These are phyloP conservation scores for Coelopa frigida DNA, from an alignment of 1,140 invertebrate species.

Conservation along the genomic window DNA sequence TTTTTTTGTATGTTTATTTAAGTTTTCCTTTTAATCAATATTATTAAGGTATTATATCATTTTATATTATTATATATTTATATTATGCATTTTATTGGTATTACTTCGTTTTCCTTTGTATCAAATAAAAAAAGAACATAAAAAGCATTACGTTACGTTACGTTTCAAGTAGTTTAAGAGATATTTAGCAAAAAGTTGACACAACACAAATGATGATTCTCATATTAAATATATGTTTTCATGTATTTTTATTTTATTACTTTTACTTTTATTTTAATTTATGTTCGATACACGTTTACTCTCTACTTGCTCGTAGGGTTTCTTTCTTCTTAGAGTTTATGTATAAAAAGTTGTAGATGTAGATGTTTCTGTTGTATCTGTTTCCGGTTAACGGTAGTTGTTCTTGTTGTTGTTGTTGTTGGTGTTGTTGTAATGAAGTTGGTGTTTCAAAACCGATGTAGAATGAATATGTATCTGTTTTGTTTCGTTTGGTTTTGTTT, in stretches of 20 bases:
- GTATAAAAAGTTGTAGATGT: background rate
- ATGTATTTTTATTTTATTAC: background rate
- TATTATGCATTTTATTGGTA: background rate
- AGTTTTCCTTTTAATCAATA: conserved; percentile 1
- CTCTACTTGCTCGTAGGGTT: background rate
- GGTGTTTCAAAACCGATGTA: too few relatives aligned
- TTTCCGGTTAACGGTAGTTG: too few relatives aligned
- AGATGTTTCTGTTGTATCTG: too few relatives aligned
- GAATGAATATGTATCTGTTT: too few relatives aligned
- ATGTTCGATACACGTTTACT: background rate
- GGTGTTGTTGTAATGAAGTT: too few relatives aligned
- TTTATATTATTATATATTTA: background rate
- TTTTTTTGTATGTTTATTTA: too few relatives aligned
- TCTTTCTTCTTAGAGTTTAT: background rate
- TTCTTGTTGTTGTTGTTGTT: too few relatives aligned
- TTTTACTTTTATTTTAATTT: background rate
- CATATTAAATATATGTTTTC: conserved; percentile 4
- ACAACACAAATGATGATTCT: too few relatives aligned
- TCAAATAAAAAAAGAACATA: background rate
- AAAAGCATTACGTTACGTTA: background rate
- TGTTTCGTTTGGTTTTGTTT: too few relatives aligned
- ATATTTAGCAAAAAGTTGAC: too few relatives aligned
- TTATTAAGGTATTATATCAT: background rate
- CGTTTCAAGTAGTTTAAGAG: too few relatives aligned
- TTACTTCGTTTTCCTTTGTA: background rate